A percentile compares a stretch with the other conserved stretches of the same genome.
These are phyloP conservation scores for Euwallacea similis DNA, from an alignment of 1,140 invertebrate species.

Conservation along the genomic window DNA sequence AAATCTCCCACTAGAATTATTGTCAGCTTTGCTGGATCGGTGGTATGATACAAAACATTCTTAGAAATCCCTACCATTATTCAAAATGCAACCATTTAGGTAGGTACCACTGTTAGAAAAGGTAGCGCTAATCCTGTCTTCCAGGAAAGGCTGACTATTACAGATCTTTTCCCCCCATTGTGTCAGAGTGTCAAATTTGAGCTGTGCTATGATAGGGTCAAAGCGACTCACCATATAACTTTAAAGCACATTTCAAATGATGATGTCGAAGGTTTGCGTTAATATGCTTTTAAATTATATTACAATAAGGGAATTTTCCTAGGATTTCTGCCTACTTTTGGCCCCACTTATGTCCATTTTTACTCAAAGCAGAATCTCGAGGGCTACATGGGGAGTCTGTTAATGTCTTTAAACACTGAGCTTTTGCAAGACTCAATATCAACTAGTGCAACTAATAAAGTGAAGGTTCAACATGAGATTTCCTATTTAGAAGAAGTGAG, in stretches of 20 bases:
- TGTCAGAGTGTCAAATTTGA: constrained; percentile 56
- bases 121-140: constrained; percentile 52
- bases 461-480: constrained; percentile 13
- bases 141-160: constrained; percentile 56
- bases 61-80: too few relatives aligned
- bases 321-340: constrained; percentile 71
- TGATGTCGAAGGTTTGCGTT: constrained; percentile 37
- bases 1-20: constrained; percentile 43
- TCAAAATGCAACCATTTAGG: constrained; percentile 42
- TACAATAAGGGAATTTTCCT: neutral
- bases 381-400: constrained; percentile 61
- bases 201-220: constrained; percentile 42
- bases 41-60: constrained; percentile 43
- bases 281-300: neutral
- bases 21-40: constrained; percentile 54
- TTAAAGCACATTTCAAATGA: constrained; percentile 53
- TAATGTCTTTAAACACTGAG: constrained; percentile 61
- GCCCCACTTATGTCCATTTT: constrained; percentile 72
- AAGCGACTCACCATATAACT: constrained; percentile 46
- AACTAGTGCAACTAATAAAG: constrained; percentile 15
- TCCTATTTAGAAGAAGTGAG: constrained; percentile 5
- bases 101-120: constrained; percentile 53
- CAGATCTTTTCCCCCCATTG: constrained; percentile 58
- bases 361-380: constrained; percentile 60
- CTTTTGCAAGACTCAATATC: constrained; percentile 47